Evolutionary conservation across 2,797 vertebrate species (phyloP).

Genomic region (Enoplosus armatus): DNA sequence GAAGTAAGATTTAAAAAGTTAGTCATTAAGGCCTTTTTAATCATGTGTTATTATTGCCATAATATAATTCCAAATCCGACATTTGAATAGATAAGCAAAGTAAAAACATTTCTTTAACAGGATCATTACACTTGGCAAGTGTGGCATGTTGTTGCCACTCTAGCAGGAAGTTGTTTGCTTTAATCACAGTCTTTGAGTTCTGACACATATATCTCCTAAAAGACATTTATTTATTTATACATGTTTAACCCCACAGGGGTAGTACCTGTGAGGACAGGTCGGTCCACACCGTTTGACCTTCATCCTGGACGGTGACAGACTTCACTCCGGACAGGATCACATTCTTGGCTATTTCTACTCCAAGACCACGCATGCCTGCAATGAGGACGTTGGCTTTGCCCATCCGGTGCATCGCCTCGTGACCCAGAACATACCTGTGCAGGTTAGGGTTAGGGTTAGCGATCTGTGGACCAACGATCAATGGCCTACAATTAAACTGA

Average conservation of each 20-base stretch:
- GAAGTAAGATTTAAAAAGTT: not conserved
- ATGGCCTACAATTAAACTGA: rapidly evolving
- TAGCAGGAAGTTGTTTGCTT: not conserved
- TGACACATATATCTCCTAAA: not conserved
- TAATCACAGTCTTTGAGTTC: not conserved
- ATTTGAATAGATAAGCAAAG: not conserved
- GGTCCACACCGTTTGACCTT: slow-evolving; percentile 68
- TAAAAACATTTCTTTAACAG: not conserved
- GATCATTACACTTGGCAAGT: not conserved
- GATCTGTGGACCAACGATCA: rapidly evolving
- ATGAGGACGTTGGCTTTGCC: slow-evolving; percentile 84
- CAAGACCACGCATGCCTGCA: slow-evolving; percentile 90
- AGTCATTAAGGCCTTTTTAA: not conserved
- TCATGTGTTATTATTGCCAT: not conserved
- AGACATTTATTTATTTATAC: too few relatives aligned
- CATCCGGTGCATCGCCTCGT: slow-evolving; percentile 86
- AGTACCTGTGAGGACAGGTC: slow-evolving; percentile 91
- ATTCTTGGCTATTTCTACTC: slow-evolving; percentile 93
- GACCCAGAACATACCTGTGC: slow-evolving; percentile 90
- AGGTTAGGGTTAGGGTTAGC: too few relatives aligned
- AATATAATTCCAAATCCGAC: not conserved
- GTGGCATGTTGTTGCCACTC: not conserved
- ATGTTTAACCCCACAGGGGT: not conserved
- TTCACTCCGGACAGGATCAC: slow-evolving; percentile 90
- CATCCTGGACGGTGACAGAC: slow-evolving; percentile 90